These are phyloP conservation scores for Tetranychus truncatus DNA, from an alignment of 2,888 invertebrate genomes.

Conservation along the genomic window DNA sequence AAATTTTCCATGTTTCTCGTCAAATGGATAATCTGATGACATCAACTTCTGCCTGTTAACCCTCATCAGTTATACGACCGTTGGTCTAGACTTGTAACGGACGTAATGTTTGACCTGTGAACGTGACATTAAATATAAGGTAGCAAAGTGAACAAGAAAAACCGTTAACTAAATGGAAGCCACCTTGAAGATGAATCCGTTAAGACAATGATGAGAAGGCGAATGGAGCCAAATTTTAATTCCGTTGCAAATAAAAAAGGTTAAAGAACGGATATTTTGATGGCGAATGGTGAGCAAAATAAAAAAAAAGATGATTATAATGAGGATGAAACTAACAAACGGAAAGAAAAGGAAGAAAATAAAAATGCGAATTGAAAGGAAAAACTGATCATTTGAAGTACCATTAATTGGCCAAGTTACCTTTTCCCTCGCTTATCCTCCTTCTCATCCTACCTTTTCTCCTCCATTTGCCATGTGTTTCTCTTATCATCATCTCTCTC, in stretches of 20 bases:
- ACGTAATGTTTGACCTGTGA: neutral
- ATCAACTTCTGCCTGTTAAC: too few species aligned
- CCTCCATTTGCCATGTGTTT: neutral
- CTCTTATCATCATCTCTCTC: neutral
- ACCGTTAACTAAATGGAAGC: neutral
- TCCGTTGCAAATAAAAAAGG: neutral
- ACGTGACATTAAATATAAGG: neutral
- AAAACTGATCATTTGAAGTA: neutral
- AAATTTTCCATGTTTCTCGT: too few species aligned
- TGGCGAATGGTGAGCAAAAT: neutral
- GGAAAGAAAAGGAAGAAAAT: neutral
- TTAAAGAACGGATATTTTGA: neutral
- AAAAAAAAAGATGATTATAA: neutral
- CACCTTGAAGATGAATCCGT: neutral
- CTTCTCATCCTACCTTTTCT: neutral
- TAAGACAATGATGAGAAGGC: neutral
- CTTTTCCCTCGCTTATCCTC: neutral
- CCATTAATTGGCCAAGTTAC: neutral
- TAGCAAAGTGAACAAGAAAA: neutral
- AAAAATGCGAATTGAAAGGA: neutral
- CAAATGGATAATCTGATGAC: too few species aligned
- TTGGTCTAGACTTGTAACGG: neutral
- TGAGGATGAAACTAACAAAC: neutral
- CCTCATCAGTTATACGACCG: too few species aligned
- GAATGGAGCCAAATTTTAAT: neutral